Evolutionary conservation across 1,140 invertebrate genomes (phyloP).

Genomic region (Drosophila erecta): DNA sequence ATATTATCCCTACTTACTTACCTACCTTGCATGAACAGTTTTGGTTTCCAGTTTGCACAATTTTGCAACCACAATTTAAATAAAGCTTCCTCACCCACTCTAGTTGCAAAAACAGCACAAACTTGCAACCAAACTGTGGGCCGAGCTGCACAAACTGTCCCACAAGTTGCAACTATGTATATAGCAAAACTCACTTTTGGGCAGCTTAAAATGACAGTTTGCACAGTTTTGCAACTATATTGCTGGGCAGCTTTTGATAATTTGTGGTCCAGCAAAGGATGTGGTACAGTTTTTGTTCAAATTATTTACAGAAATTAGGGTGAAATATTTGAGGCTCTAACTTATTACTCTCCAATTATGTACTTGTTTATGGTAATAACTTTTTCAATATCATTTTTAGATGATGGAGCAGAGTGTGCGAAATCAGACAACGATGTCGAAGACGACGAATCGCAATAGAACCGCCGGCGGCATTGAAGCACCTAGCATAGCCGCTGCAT

Average conservation of each 20-base stretch:
- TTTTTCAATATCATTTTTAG: conserved; percentile 20
- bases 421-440: conserved; percentile 59
- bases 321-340: no score
- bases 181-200: not conserved
- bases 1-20: not conserved
- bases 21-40: not conserved
- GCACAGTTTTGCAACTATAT: not conserved
- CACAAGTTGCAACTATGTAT: not conserved
- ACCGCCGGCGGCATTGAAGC: conserved; percentile 48
- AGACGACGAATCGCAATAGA: conserved; percentile 26
- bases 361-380: not conserved
- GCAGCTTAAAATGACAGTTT: not conserved
- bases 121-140: not conserved
- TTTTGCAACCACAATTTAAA: not conserved
- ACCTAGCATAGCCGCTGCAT: conserved; percentile 44
- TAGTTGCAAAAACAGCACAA: not conserved
- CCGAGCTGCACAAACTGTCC: not conserved
- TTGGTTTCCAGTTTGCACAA: not conserved
- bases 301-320: no score
- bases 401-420: conserved; percentile 71
- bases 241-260: no score
- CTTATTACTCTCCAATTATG: no score
- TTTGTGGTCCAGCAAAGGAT: not conserved
- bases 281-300: no score
- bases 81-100: not conserved